Evolutionary conservation across 2,797 vertebrate species (phyloP), one percentile per base, ranked within the genome.

Genomic region (Chanos chanos): DNA sequence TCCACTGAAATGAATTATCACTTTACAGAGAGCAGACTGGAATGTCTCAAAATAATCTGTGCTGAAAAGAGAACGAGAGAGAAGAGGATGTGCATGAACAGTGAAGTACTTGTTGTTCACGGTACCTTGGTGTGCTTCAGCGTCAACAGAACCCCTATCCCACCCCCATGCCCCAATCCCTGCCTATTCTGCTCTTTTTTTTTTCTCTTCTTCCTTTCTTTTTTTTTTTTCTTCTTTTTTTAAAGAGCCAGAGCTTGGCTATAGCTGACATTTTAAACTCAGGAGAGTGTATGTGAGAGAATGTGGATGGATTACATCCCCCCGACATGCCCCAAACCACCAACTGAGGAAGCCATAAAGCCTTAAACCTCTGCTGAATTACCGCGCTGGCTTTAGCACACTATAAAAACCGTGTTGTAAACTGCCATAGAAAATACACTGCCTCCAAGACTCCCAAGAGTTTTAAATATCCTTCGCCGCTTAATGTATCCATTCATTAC

Each of bases 61-160:
- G 48, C 41, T 7, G 15, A 52, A 54, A 48, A 10, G 19, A 34
- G 65, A 60, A 30, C 21, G 37, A 67, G 18, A 39, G 28, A 8
- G 53, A 43, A 36, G 49, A 31, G 13, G 60, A 58, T n/a, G n/a
- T n/a, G n/a, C n/a, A n/a, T n/a, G n/a, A n/a, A n/a, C n/a, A 71
- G 59, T 39, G 33, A 50, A 19, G 50, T 44, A 85, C 75, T 82
- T 83, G 77, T 81, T 83, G 77, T 86, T 84, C 78, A 82, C 77
- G 77, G 76, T 72, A 64, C 71, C 68, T 64, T 74, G 78, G 79
- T 70, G 72, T 61, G 59, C 62, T 81, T 71, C 53, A 31, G 55
- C 74, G 55, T 81, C 81, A 81, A 75, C 70, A 65, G 45, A 72
- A 63, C 56, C 61, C 19, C 51, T 49, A 49, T 54, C 69, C 69